Conservation (phyloP, 2,113 vertebrate genomes). For the Jaculus jaculus region DNA sequence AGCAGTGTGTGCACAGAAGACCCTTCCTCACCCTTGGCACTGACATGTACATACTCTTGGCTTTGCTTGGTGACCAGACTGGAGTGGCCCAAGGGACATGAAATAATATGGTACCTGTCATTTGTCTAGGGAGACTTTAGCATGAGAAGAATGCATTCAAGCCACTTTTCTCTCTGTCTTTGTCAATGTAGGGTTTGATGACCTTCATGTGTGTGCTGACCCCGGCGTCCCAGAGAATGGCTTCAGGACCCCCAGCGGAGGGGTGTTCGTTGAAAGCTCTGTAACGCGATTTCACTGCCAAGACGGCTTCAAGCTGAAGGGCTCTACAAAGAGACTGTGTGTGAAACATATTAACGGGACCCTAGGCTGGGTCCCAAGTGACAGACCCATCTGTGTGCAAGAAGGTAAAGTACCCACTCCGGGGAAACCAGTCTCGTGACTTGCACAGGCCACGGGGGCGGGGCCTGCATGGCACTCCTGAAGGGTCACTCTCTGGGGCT, state of each 20-base stretch:
- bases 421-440: not conserved
- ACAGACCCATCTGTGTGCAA: slow-evolving; percentile 88
- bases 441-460: not conserved
- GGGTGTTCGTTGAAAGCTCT: slow-evolving; percentile 88
- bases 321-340: slow-evolving; percentile 88
- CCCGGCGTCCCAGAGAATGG: slow-evolving; percentile 89
- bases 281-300: slow-evolving; percentile 89
- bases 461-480: not conserved
- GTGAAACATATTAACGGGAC: slow-evolving; percentile 87
- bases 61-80: no score
- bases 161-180: slow-evolving; percentile 10
- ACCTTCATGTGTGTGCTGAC: slow-evolving; percentile 86
- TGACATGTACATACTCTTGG: no score
- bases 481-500: not conserved
- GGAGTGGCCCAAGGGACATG: not conserved
- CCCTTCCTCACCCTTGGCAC: not conserved
- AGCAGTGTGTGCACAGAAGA: not conserved
- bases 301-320: slow-evolving; percentile 89
- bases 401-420: slow-evolving; percentile 84
- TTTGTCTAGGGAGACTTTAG: not conserved
- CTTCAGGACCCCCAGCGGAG: slow-evolving; percentile 85
- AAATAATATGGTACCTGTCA: not conserved
- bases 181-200: slow-evolving; percentile 83
- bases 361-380: slow-evolving; percentile 89
- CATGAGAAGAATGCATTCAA: not conserved